Conservation (phyloP, 2,888 invertebrate genomes). For the Eurois occulta region DNA sequence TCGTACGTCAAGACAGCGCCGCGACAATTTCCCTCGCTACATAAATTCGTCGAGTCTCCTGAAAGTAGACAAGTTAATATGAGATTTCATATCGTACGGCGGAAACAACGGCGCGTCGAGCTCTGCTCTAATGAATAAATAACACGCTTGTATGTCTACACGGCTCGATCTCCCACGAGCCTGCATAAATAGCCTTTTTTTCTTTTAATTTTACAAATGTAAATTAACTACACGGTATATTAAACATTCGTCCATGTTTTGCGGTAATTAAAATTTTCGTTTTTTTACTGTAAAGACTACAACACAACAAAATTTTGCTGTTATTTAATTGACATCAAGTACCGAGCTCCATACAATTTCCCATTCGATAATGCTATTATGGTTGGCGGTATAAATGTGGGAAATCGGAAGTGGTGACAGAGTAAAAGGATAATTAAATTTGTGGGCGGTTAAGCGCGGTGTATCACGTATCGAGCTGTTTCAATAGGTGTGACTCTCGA, state of each 20-base stretch:
- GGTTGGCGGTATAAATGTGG: constrained; percentile 2
- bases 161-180: constrained; percentile 67
- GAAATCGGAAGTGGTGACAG: constrained; percentile 34
- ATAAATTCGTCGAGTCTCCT: constrained; percentile 79
- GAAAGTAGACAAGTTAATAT: constrained; percentile 84
- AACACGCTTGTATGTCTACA: constrained; percentile 73
- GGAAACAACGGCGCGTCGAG: constrained; percentile 72
- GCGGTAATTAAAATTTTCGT: constrained; percentile 40
- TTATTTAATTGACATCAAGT: constrained; percentile 41
- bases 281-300: constrained; percentile 18
- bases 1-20: constrained; percentile 75
- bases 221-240: constrained; percentile 49
- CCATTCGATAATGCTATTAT: constrained; percentile 3
- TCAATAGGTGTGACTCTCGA: constrained; percentile 58
- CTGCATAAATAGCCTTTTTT: constrained; percentile 65
- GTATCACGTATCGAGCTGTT: constrained; percentile 59
- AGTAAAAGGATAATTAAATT: constrained; percentile 51
- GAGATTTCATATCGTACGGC: constrained; percentile 80
- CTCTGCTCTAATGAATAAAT: constrained; percentile 78
- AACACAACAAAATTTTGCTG: constrained; percentile 9
- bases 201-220: constrained; percentile 53
- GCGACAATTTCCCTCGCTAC: constrained; percentile 81
- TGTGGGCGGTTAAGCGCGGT: constrained; percentile 21
- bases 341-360: constrained; percentile 9
- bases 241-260: constrained; percentile 41